phyloP scores from a whole-genome alignment of 2,113 vertebrate genomes.

The Trachemys scripta region DNA sequence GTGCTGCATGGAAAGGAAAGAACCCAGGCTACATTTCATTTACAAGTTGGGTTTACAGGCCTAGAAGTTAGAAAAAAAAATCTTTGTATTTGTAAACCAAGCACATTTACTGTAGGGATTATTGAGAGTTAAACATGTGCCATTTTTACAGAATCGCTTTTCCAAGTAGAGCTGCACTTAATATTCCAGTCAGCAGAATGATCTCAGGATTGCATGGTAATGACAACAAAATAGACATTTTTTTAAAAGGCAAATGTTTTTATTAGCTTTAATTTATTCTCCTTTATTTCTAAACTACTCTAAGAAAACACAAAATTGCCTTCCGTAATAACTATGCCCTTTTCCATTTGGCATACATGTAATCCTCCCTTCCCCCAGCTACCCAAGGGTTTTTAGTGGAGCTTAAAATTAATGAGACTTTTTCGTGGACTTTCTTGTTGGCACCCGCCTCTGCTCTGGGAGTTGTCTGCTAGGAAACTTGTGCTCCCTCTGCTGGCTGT shows the following conservation, averaged over 20 bases:
- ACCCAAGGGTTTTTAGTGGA: background rate
- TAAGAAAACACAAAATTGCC: background rate
- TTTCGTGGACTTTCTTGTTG: background rate
- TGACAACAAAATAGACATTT: background rate
- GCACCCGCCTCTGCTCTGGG: background rate
- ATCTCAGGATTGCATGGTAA: background rate
- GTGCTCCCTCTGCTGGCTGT: background rate
- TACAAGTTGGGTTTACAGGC: background rate
- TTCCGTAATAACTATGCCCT: background rate
- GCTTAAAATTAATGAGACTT: background rate
- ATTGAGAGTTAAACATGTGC: background rate
- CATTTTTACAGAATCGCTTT: background rate
- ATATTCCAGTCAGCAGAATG: background rate
- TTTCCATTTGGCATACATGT: background rate
- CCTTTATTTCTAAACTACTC: background rate
- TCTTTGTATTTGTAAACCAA: background rate
- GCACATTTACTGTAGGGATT: background rate
- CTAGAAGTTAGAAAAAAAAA: background rate
- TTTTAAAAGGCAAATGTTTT: background rate
- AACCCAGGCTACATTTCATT: background rate
- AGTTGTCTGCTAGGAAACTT: background rate
- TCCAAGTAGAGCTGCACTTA: background rate
- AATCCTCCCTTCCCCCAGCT: background rate
- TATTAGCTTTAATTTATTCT: background rate
- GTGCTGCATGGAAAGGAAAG: background rate